Evolutionary conservation across 2,113 vertebrate species (phyloP), one percentile per base, ranked within the genome.

Genomic region (Phocoena phocoena): DNA sequence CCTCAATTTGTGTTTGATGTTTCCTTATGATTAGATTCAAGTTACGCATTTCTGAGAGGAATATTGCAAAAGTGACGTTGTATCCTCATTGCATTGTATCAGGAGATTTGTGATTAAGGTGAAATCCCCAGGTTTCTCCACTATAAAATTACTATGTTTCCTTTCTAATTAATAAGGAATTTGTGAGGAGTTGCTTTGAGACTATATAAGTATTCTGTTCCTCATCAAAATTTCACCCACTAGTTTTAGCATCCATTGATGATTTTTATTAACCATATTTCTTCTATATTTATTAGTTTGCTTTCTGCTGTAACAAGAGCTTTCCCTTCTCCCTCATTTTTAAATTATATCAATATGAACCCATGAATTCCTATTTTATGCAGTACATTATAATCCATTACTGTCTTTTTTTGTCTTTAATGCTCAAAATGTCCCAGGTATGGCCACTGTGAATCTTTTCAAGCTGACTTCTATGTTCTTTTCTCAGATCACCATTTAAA

Each of bases 231-330:
- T 67, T 88, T 88, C 5, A 89, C 36, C 67, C 36, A 58, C 36
- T 79, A 41, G 36, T 94, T 77, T 92, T 76, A 77, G 68, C 36
- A 94, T 23, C 28, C 28, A 8, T 33, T 73, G 76, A 76, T 91
- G 86, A 50, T 83, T 96, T 94, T 92, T 88, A 73, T 94, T 84
- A 89, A 84, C 10, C 31, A 70, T 18, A 67, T 92, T 92, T 92
- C 67, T 90, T 91, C 8, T 47, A 8, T 92, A 76, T 88, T 85
- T 91, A 85, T 65, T 94, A 70, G 76, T 83, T 85, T 94, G 21
- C 53, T 95, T 95, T 96, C 6, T 55, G 4, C 4, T 58, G 18
- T 67, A 83, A 93, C 9, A 58, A 86, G 50, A 76, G 28, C 14
- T 90, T 95, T 82, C 28, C 3, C n/a, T 50, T 88, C 36, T 89